Conservation (phyloP, 2,797 vertebrate genomes). For the Tapirus indicus region DNA sequence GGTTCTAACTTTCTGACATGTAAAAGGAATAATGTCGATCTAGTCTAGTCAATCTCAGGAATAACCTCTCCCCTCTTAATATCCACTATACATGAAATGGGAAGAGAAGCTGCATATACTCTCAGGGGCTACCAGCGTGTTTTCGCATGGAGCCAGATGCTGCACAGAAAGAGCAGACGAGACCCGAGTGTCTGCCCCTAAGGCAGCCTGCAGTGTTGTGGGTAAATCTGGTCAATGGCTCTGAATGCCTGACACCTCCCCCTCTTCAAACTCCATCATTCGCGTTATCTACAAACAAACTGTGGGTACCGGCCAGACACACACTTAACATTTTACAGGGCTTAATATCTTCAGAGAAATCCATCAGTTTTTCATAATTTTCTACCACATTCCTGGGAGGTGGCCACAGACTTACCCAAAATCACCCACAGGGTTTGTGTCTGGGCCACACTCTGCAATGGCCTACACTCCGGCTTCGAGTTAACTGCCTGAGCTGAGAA, state of each 20-base stretch:
- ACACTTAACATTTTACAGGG: background rate
- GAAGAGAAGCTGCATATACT: background rate
- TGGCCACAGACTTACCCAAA: background rate
- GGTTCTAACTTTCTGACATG: background rate
- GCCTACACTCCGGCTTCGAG: background rate
- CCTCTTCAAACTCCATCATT: background rate
- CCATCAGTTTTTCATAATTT: constrained; percentile 4
- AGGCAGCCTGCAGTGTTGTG: background rate
- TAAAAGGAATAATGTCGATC: background rate
- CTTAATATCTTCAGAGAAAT: background rate
- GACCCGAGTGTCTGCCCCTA: background rate
- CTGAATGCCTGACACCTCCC: background rate
- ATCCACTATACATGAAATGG: background rate
- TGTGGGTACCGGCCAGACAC: background rate
- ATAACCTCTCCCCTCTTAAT: background rate
- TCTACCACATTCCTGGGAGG: background rate
- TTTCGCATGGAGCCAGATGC: background rate
- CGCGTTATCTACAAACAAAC: background rate
- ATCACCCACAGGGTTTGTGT: background rate
- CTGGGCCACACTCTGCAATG: background rate
- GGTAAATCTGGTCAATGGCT: background rate
- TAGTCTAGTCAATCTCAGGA: background rate
- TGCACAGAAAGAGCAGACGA: background rate
- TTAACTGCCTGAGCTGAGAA: background rate
- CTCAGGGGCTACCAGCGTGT: background rate